A percentile compares a stretch with the other conserved stretches of the same genome.
Evolutionary conservation across 2,113 vertebrate genomes (phyloP).

Genomic region (Sylvietta virens): DNA sequence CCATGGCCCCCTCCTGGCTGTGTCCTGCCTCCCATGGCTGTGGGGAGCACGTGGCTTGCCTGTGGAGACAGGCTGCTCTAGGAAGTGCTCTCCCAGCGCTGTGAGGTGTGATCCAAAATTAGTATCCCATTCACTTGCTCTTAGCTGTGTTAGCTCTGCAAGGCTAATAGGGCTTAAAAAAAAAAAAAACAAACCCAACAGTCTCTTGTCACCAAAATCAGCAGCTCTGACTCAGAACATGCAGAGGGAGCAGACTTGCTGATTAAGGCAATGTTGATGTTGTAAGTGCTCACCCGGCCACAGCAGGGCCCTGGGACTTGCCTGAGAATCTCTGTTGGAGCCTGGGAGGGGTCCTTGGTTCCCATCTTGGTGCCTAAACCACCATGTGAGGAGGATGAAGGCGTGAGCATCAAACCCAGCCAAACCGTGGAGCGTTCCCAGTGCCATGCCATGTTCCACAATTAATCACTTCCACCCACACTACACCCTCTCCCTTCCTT

Average conservation of each 20-base stretch:
- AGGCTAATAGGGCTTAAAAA: background rate
- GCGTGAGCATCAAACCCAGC: background rate
- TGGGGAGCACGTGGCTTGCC: background rate
- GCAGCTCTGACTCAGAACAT: slow-evolving; percentile 17
- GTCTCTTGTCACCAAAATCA: slow-evolving; percentile 18
- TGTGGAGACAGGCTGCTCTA: background rate
- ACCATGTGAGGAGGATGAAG: background rate
- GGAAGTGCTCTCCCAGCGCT: background rate
- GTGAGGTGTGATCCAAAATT: background rate
- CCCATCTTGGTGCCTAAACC: background rate
- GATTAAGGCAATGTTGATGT: background rate
- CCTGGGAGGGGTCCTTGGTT: background rate
- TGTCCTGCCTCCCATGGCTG: background rate
- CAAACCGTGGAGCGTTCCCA: background rate
- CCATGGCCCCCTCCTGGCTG: background rate
- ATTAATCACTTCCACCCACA: slow-evolving; percentile 43
- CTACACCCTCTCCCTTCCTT: background rate
- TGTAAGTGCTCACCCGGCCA: background rate
- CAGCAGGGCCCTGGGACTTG: background rate
- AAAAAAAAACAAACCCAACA: background rate
- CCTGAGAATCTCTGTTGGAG: background rate
- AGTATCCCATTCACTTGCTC: slow-evolving; percentile 10
- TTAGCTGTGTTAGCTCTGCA: background rate
- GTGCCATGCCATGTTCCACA: background rate
- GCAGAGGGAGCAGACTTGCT: background rate